Evolutionary conservation across 2,797 vertebrate species (phyloP), one percentile per base, ranked within the genome.

Genomic region (Kryptopterus vitreolus): DNA sequence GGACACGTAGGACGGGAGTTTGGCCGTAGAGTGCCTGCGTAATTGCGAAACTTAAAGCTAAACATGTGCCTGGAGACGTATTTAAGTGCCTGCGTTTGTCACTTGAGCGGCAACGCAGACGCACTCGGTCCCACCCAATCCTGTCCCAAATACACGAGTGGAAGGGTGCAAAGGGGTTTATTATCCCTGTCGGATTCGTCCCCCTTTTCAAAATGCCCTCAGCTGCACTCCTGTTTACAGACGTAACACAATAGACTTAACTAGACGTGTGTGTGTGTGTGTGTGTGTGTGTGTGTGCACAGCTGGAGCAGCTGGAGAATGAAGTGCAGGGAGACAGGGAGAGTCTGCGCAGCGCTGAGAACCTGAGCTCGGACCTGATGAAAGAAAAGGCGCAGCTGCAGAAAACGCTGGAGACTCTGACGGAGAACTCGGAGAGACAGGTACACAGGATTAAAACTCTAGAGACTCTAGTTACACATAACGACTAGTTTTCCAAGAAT

Each of bases 341-440:
- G 76, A 95, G 92, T 81, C 93, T 97, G 77, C 93, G 93, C 86
- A 95, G 94, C 74, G 94, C 95, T 3, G 96, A 99, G 85, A 94
- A 91, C 59, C 92, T 98, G 86, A 96, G 94, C 79, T 95, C 95
- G 18, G 98, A 98, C 89, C 90, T 99, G 90, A 94, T 97, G 95
- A 99, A 98, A 89, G 97, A 99, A 86, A 99, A 99, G 86, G 94
- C 94, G 43, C 93, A 98, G 82, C 95, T 99, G 89, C 96, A 99
- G 92, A 98, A 96, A 86, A 95, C 95, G 4, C 93, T 99, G 82
- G 96, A 99, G 91, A 95, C 94, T 0, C 93, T 99, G 43, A 86
- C 92, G 81, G 97, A 98, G 90, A 98, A 97, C 92, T 96, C 96
- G 0, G 97, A 99, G 86, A 94, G 96, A 94, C 97, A 98, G 95